These are phyloP conservation scores for Lydus trimaculatus DNA, from an alignment of 2,888 invertebrate species.

Conservation along the genomic window DNA sequence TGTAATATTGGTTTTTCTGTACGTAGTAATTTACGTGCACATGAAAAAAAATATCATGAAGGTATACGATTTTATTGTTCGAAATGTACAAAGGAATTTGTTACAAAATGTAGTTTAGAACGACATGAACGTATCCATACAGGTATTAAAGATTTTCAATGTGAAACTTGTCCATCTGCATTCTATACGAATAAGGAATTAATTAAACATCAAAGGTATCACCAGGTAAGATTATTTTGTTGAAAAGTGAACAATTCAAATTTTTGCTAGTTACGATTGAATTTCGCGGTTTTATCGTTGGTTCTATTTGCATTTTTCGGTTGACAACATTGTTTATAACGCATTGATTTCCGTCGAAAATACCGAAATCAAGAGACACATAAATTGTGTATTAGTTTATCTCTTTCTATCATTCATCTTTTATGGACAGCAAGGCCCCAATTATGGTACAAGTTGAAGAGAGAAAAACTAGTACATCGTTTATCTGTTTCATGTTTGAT, in stretches of 20 bases:
- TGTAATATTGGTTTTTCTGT: constrained; percentile 50
- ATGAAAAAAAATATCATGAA: constrained; percentile 49
- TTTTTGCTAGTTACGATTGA: background rate
- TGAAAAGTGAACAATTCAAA: too few species aligned
- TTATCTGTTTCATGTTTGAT: too few species aligned
- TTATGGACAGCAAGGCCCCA: too few species aligned
- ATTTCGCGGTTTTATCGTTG: background rate
- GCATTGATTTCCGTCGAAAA: too few species aligned
- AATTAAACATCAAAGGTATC: constrained; percentile 49
- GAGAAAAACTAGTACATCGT: too few species aligned
- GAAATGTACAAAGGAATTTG: constrained; percentile 46
- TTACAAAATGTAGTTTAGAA: constrained; percentile 48
- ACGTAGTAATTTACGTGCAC: constrained; percentile 48
- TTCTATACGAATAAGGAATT: constrained; percentile 52
- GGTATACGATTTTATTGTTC: constrained; percentile 50
- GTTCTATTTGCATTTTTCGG: background rate
- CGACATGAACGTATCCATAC: constrained; percentile 50
- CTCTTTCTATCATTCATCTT: background rate
- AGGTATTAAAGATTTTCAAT: constrained; percentile 49
- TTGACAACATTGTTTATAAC: background rate
- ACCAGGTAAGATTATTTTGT: constrained; percentile 40
- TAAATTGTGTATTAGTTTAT: background rate
- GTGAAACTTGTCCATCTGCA: constrained; percentile 44
- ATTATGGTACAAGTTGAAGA: too few species aligned
- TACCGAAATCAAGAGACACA: background rate